These are phyloP conservation scores for Toxotes chatareus DNA, from an alignment of 2,113 vertebrate genomes.

Conservation along the genomic window DNA sequence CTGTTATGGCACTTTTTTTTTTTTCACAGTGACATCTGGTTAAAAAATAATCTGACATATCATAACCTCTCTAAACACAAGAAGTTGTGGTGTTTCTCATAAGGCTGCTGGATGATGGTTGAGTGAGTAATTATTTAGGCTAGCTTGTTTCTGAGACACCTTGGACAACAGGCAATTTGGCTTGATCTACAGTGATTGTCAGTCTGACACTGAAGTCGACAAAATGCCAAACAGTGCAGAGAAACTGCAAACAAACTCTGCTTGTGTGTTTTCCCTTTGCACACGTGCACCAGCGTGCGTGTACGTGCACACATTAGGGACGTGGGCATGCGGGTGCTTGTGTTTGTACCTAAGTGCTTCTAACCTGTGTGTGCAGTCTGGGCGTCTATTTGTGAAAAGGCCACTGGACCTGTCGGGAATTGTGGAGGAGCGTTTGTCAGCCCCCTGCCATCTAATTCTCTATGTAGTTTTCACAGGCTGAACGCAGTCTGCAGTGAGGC, in stretches of 20 bases:
- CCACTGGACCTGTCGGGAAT: slow-evolving; percentile 65
- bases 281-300: background rate
- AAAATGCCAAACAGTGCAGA: slow-evolving; percentile 65
- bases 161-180: slow-evolving; percentile 65
- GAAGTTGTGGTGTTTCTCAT: slow-evolving; percentile 2
- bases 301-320: background rate
- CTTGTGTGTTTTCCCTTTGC: slow-evolving; percentile 29
- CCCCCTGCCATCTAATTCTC: slow-evolving; percentile 58
- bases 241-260: slow-evolving; percentile 61
- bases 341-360: slow-evolving; percentile 50
- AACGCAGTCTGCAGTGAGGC: slow-evolving; percentile 68
- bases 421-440: slow-evolving; percentile 47
- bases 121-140: slow-evolving; percentile 67
- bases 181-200: slow-evolving; percentile 69
- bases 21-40: slow-evolving; percentile 18
- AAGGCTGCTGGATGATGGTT: slow-evolving; percentile 3
- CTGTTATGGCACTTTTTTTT: slow-evolving; percentile 33
- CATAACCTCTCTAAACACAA: slow-evolving; percentile 37
- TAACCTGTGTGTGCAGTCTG: slow-evolving; percentile 31
- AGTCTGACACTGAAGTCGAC: slow-evolving; percentile 55
- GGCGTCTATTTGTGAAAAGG: slow-evolving; percentile 64
- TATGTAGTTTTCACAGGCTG: slow-evolving; percentile 68
- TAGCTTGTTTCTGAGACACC: slow-evolving; percentile 61
- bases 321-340: background rate
- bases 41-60: slow-evolving; percentile 10